Percentiles rank a stretch among this genome's conserved stretches.
phyloP scores from a whole-genome alignment of 1,140 invertebrate genomes.

The Hyles vespertilio region DNA sequence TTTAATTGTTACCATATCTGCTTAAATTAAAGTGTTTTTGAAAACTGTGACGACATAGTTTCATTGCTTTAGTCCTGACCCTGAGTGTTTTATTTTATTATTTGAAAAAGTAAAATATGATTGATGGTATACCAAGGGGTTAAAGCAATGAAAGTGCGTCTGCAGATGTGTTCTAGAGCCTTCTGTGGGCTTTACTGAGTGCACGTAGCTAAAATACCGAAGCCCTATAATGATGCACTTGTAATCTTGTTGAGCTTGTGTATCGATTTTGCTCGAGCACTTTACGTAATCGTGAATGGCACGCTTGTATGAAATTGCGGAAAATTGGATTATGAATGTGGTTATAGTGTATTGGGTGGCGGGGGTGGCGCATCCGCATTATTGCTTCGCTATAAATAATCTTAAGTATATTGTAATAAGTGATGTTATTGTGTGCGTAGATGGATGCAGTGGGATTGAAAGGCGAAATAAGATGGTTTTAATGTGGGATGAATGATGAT shows the following conservation, averaged over 20 bases:
- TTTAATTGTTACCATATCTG: constrained; percentile 22
- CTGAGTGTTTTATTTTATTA: constrained; percentile 20
- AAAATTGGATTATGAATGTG: too few species aligned
- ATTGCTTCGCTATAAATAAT: too few species aligned
- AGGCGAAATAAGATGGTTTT: too few species aligned
- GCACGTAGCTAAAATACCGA: constrained; percentile 32
- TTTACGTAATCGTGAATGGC: too few species aligned
- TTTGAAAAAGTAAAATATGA: constrained; percentile 14
- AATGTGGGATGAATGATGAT: too few species aligned
- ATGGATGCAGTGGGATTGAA: too few species aligned
- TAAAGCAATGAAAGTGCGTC: constrained; percentile 68
- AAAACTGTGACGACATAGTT: constrained; percentile 44
- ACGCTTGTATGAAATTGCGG: too few species aligned
- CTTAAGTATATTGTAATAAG: too few species aligned
- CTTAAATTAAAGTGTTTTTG: constrained; percentile 28
- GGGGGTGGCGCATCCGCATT: too few species aligned
- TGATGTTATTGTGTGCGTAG: too few species aligned
- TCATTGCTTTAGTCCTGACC: constrained; percentile 69
- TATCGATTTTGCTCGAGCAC: constrained; percentile 16
- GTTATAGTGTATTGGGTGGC: too few species aligned
- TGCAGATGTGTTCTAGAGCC: constrained; percentile 13
- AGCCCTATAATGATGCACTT: constrained; percentile 31
- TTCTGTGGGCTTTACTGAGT: constrained; percentile 5
- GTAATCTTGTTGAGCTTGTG: constrained; percentile 29
- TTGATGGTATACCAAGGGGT: constrained; percentile 30